Evolutionary conservation across 2,888 invertebrate genomes (phyloP).

Genomic region (Callinectes sapidus): DNA sequence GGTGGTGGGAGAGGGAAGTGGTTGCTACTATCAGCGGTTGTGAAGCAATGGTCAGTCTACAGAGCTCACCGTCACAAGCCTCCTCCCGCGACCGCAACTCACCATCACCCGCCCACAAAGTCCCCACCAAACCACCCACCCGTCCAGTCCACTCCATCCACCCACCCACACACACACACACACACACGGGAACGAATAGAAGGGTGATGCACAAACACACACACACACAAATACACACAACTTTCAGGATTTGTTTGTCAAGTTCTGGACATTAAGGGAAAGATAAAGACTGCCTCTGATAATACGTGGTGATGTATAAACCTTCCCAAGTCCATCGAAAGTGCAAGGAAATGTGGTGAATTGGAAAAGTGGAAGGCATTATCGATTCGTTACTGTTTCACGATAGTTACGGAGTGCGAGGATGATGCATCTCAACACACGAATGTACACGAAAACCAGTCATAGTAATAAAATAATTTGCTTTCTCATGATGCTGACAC

Average conservation of each 20-base stretch:
- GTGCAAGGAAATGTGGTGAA: neutral
- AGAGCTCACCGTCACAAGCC: neutral
- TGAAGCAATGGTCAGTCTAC: neutral
- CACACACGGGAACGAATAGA: neutral
- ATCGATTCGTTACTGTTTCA: neutral
- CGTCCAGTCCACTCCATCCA: neutral
- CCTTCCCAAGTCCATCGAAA: neutral
- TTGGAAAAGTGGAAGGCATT: neutral
- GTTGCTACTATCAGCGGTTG: neutral
- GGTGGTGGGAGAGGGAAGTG: neutral
- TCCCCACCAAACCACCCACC: neutral
- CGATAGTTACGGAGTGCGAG: neutral
- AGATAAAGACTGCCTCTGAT: neutral
- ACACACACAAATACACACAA: neutral
- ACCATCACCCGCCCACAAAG: neutral
- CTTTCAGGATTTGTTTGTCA: neutral
- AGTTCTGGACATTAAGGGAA: neutral
- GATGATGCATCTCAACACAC: neutral
- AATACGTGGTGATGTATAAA: neutral
- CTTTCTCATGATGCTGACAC: neutral
- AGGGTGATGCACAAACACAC: neutral
- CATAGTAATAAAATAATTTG: neutral
- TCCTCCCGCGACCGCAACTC: neutral
- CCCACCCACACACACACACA: neutral
- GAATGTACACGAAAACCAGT: neutral